A percentile compares a stretch with the other conserved stretches of the same genome.
phyloP scores from a whole-genome alignment of 2,888 invertebrate genomes.

The Junonia oenone region DNA sequence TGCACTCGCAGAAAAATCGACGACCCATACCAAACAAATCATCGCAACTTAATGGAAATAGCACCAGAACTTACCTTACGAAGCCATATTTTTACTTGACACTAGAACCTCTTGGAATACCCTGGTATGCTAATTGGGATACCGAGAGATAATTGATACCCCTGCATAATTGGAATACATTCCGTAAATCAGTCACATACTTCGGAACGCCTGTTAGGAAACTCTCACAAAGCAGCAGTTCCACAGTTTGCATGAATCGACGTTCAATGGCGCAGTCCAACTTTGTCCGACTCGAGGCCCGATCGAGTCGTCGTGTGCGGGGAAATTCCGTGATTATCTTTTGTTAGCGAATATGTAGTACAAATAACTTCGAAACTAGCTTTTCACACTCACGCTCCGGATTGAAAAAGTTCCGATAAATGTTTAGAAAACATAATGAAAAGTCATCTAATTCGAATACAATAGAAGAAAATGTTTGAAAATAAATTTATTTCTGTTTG shows the following conservation, averaged over 20 bases:
- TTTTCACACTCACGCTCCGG: constrained; percentile 14
- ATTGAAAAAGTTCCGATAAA: constrained; percentile 17
- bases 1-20: no score
- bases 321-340: constrained; percentile 24
- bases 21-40: no score
- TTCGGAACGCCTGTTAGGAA: constrained; percentile 20
- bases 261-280: constrained; percentile 25
- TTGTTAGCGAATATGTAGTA: constrained; percentile 21
- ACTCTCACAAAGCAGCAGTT: constrained; percentile 18
- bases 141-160: constrained; percentile 15
- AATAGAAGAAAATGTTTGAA: no score
- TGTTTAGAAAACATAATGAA: constrained; percentile 2
- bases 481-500: no score
- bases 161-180: constrained; percentile 17
- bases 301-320: constrained; percentile 18
- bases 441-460: not conserved
- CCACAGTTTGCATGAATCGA: constrained; percentile 23
- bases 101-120: not conserved
- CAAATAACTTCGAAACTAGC: constrained; percentile 15
- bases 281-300: constrained; percentile 17
- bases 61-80: no score
- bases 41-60: no score
- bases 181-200: constrained; percentile 20
- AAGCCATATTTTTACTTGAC: not conserved
- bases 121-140: constrained; percentile 5